Conservation (phyloP, 2,888 invertebrate species). For the Morpho deidamia region DNA sequence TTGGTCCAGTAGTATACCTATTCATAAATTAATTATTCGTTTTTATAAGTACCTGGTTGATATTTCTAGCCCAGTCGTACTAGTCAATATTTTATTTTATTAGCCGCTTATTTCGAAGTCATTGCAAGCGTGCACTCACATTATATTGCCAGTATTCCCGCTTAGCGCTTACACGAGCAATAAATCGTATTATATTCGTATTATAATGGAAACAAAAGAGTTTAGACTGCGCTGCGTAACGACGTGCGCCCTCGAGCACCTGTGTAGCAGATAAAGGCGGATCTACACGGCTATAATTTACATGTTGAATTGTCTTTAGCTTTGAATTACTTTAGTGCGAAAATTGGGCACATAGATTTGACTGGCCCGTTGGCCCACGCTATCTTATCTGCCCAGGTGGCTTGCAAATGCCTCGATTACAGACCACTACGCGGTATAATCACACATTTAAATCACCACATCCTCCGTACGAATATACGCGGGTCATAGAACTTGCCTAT, state of each 20-base stretch:
- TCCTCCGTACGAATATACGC: slow-evolving; percentile 26
- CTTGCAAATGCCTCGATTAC: slow-evolving; percentile 23
- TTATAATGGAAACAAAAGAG: slow-evolving; percentile 34
- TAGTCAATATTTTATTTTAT: no score
- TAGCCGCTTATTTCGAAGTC: no score
- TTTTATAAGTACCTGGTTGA: no score
- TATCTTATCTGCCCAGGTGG: slow-evolving; percentile 17
- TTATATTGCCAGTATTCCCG: not conserved
- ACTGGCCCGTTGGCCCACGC: slow-evolving; percentile 16
- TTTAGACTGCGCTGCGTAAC: slow-evolving; percentile 6
- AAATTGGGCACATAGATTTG: not conserved
- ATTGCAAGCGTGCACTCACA: not conserved
- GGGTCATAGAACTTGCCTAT: slow-evolving; percentile 70
- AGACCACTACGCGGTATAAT: slow-evolving; percentile 29
- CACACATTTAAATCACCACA: slow-evolving; percentile 27
- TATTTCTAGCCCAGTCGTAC: no score
- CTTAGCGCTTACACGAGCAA: not conserved
- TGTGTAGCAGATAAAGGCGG: slow-evolving; percentile 6
- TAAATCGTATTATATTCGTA: slow-evolving; percentile 5
- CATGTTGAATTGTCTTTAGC: no score
- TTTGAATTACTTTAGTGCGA: not conserved
- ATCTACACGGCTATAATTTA: slow-evolving; percentile 2
- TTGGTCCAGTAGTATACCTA: no score
- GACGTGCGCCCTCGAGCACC: slow-evolving; percentile 3
- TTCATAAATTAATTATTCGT: no score